phyloP scores from a whole-genome alignment of 2,888 invertebrate genomes.

The Drosophila crucigera region DNA sequence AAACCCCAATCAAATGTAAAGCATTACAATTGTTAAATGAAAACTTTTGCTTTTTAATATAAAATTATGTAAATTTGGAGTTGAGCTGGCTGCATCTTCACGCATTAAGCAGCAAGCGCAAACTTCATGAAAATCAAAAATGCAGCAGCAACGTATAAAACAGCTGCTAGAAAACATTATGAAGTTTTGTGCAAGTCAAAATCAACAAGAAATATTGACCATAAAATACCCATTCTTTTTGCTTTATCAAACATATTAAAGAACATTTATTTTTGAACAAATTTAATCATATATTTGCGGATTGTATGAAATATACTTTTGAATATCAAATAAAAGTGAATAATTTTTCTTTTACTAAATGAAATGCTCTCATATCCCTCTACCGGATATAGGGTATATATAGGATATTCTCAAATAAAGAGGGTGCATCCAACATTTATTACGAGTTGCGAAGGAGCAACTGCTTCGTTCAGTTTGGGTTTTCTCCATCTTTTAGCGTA shows the following conservation, averaged over 20 bases:
- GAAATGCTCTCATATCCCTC: background rate
- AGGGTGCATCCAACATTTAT: constrained; percentile 55
- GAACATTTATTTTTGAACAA: background rate
- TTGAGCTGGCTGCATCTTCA: constrained; percentile 52
- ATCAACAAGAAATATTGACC: background rate
- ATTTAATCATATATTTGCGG: background rate
- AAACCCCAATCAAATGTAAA: constrained; percentile 59
- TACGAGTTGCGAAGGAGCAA: constrained; percentile 35
- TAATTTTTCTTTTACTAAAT: background rate
- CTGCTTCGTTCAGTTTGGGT: constrained; percentile 1
- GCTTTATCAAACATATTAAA: background rate
- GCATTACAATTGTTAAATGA: constrained; percentile 68
- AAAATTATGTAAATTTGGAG: constrained; percentile 71
- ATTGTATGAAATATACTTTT: background rate
- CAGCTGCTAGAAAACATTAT: constrained; percentile 15
- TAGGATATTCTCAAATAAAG: constrained; percentile 15
- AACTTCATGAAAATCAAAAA: constrained; percentile 45
- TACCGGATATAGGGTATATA: constrained; percentile 15
- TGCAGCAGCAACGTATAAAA: constrained; percentile 24
- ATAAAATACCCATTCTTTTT: constrained; percentile 5
- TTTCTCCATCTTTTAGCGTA: constrained; percentile 10
- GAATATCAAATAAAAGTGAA: background rate
- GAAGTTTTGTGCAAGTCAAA: no score
- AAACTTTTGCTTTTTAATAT: constrained; percentile 67
- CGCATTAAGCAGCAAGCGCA: constrained; percentile 46